phyloP scores from a whole-genome alignment of 2,888 invertebrate species.

The Desoria tigrina region DNA sequence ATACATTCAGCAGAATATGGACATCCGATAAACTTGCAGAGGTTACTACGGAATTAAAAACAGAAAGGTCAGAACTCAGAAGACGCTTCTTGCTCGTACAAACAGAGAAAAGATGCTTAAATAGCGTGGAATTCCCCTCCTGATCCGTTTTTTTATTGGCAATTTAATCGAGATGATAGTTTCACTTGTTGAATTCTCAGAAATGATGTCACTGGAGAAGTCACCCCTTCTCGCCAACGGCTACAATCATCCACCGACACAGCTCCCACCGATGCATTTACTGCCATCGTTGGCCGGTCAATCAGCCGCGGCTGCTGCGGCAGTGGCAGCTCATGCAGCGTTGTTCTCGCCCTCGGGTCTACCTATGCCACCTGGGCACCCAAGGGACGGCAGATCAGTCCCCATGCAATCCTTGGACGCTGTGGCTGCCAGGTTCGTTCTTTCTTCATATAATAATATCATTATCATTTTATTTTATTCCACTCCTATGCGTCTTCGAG shows the following conservation, averaged over 20 bases:
- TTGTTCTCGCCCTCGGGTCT: slow-evolving; percentile 84
- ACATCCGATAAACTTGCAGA: too few relatives aligned
- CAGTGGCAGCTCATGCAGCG: slow-evolving; percentile 67
- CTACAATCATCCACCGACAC: slow-evolving; percentile 89
- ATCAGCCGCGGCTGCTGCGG: slow-evolving; percentile 56
- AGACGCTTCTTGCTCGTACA: too few relatives aligned
- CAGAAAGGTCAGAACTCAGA: too few relatives aligned
- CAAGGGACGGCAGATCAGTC: slow-evolving; percentile 79
- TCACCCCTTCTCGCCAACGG: slow-evolving; percentile 89
- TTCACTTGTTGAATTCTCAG: slow-evolving; percentile 37
- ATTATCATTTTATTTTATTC: not conserved
- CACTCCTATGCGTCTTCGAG: not conserved
- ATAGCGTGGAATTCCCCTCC: too few relatives aligned
- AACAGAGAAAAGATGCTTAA: too few relatives aligned
- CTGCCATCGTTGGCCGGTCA: slow-evolving; percentile 71
- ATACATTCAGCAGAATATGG: too few relatives aligned
- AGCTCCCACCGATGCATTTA: slow-evolving; percentile 90
- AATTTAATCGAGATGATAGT: too few relatives aligned
- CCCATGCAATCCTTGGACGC: slow-evolving; percentile 68
- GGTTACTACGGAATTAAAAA: too few relatives aligned
- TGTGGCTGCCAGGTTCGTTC: slow-evolving; percentile 72
- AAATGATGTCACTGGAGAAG: slow-evolving; percentile 73
- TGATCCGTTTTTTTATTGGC: too few relatives aligned
- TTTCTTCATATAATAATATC: not conserved
- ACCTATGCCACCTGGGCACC: slow-evolving; percentile 69